A percentile compares a stretch with the other conserved stretches of the same genome.
phyloP scores from a whole-genome alignment of 2,113 vertebrate genomes.

The Cinclus cinclus region DNA sequence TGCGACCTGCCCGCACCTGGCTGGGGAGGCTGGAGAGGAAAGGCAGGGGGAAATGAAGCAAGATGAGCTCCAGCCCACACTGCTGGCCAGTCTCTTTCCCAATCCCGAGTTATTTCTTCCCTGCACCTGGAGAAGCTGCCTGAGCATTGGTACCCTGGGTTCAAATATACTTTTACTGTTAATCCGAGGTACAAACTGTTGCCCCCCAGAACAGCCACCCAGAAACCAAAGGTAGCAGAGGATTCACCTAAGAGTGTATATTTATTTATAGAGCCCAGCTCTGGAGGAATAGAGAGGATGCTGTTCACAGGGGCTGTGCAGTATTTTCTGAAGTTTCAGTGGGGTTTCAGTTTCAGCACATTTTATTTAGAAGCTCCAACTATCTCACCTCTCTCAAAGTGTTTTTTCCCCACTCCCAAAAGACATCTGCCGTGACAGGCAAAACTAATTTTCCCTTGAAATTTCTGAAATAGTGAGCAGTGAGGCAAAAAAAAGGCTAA shows the following conservation, averaged over 20 bases:
- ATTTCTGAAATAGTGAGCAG: not conserved
- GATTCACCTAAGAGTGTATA: not conserved
- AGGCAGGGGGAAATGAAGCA: not conserved
- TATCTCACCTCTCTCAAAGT: not conserved
- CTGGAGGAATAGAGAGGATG: not conserved
- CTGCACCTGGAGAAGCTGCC: not conserved
- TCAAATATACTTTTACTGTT: not conserved
- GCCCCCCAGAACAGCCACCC: not conserved
- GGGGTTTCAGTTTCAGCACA: not conserved
- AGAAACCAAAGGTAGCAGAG: not conserved
- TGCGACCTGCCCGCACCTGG: rapidly evolving
- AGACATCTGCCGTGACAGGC: not conserved
- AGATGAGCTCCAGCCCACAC: not conserved
- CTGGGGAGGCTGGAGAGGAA: not conserved
- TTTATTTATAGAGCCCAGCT: not conserved
- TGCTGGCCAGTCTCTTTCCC: not conserved
- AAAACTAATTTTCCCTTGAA: not conserved
- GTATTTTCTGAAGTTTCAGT: not conserved
- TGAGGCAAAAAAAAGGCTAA: not conserved
- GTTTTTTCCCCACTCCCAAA: not conserved
- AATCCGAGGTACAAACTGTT: not conserved
- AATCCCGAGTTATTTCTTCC: not conserved
- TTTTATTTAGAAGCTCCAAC: not conserved
- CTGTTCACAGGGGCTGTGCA: not conserved
- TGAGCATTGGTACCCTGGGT: not conserved